phyloP scores from a whole-genome alignment of 2,113 vertebrate genomes.

The Tinamus guttatus region DNA sequence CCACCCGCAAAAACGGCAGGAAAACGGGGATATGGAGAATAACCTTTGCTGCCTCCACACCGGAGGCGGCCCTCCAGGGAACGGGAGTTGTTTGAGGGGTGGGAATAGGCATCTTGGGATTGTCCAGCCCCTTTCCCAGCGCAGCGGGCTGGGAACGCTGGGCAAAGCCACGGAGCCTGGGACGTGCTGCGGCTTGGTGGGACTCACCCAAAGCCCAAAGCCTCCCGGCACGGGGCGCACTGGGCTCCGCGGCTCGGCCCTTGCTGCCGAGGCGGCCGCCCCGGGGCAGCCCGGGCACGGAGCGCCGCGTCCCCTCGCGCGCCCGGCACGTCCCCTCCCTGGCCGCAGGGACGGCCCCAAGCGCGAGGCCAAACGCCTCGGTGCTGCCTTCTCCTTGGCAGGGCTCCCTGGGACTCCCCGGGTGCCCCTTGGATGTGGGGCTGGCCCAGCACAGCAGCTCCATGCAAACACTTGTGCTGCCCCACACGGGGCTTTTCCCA shows the following conservation, averaged over 20 bases:
- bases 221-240: no score
- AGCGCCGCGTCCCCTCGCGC: no score
- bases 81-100: neutral
- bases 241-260: no score
- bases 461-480: no score
- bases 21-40: accelerated
- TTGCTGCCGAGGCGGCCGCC: no score
- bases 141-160: accelerated
- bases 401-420: neutral
- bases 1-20: neutral
- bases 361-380: no score
- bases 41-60: accelerated
- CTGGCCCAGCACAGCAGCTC: no score
- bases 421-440: accelerated
- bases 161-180: neutral
- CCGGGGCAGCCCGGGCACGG: no score
- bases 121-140: neutral
- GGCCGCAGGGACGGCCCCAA: neutral
- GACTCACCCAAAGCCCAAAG: no score
- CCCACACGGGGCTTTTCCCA: no score
- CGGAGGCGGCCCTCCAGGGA: neutral
- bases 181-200: neutral
- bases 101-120: neutral
- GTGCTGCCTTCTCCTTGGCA: neutral
- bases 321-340: neutral